Percentiles rank a stretch among this genome's conserved stretches.
Conservation (phyloP, 2,888 invertebrate genomes). For the Xestia sexstrigata region DNA sequence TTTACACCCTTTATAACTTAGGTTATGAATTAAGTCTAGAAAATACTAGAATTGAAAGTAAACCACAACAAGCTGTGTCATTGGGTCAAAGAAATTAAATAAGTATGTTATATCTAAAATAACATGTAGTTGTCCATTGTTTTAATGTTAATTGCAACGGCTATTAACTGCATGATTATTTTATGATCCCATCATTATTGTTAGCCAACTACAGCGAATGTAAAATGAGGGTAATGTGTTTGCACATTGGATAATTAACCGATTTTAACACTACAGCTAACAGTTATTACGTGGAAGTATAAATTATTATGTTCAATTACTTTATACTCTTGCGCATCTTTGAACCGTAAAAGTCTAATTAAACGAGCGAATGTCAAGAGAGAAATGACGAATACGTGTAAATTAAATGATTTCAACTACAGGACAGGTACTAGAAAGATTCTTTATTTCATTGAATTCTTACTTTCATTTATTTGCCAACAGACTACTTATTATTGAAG, state of each 20-base stretch:
- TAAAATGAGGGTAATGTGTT: conserved; percentile 9
- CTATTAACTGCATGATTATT: conserved; percentile 12
- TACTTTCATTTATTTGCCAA: too few species aligned
- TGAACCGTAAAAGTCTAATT: not conserved
- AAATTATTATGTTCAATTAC: not conserved
- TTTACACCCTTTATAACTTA: not conserved
- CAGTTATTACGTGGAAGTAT: not conserved
- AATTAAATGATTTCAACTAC: not conserved
- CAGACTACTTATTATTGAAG: too few species aligned
- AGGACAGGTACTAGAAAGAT: too few species aligned
- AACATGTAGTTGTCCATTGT: not conserved
- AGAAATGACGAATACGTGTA: not conserved
- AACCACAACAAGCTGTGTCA: conserved; percentile 1
- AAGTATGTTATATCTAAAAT: not conserved
- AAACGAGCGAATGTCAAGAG: not conserved
- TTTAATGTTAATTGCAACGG: conserved; percentile 24
- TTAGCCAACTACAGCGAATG: conserved; percentile 27
- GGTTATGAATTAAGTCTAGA: not conserved
- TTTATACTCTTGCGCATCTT: not conserved
- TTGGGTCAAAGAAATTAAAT: conserved; percentile 9
- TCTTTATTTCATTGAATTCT: too few species aligned
- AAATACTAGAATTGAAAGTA: not conserved
- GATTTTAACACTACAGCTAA: not conserved
- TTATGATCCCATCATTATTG: not conserved
- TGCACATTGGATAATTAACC: not conserved